Conservation (phyloP, 2,888 invertebrate genomes). For the Diplazon laetatorius region DNA sequence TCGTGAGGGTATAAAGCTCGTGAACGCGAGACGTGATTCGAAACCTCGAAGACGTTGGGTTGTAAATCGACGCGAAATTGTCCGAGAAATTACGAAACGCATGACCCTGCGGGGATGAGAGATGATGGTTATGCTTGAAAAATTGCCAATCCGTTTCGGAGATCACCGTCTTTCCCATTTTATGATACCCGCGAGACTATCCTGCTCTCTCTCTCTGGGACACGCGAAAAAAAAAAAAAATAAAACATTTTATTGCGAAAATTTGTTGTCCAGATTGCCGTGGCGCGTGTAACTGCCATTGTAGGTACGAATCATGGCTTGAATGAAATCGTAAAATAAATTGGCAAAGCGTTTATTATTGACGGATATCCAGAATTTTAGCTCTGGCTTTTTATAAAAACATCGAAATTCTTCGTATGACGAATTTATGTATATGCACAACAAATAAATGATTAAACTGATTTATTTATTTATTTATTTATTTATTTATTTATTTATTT, state of each 20-base stretch:
- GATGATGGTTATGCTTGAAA: neutral
- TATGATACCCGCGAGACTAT: neutral
- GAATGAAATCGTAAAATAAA: too few relatives aligned
- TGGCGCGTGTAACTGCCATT: too few relatives aligned
- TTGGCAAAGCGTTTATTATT: too few relatives aligned
- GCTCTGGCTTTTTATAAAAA: too few relatives aligned
- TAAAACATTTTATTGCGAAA: neutral
- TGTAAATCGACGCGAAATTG: conserved; percentile 59
- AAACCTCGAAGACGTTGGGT: conserved; percentile 34
- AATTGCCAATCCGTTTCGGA: neutral
- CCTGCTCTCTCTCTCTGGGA: too few relatives aligned
- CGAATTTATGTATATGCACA: too few relatives aligned
- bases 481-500: too few relatives aligned
- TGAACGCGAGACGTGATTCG: conserved; percentile 6
- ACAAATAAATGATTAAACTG: too few relatives aligned
- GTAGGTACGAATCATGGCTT: too few relatives aligned
- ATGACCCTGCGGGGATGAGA: conserved; percentile 8
- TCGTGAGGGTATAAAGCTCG: conserved; percentile 60
- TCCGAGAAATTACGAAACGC: conserved; percentile 41
- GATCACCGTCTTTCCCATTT: neutral
- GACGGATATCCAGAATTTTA: too few relatives aligned
- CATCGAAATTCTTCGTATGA: too few relatives aligned
- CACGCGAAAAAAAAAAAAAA: neutral
- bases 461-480: too few relatives aligned
- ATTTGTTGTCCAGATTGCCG: neutral